phyloP scores from a whole-genome alignment of 2,888 invertebrate genomes.

The Arge pagana region DNA sequence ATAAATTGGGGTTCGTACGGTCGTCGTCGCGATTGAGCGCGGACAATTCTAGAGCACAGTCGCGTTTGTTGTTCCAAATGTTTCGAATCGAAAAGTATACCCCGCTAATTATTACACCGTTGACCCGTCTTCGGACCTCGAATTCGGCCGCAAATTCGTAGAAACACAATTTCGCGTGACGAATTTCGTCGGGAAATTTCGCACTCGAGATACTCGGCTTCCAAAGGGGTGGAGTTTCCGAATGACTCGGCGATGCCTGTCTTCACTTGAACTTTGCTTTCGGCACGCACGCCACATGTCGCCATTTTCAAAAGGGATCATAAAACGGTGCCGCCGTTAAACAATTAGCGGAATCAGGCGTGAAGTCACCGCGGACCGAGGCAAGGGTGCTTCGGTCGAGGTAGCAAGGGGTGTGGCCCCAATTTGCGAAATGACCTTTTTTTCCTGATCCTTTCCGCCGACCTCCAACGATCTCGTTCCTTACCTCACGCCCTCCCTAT shows the following conservation, averaged over 20 bases:
- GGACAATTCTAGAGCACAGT: too few relatives aligned
- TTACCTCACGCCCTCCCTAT: background rate
- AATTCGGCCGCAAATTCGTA: too few relatives aligned
- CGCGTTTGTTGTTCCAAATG: too few relatives aligned
- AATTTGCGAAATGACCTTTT: conserved; percentile 45
- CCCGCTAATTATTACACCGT: too few relatives aligned
- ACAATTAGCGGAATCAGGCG: conserved; percentile 46
- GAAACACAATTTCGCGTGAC: conserved; percentile 9
- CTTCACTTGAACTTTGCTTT: background rate
- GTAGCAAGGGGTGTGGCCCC: conserved; percentile 46
- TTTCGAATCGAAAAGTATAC: too few relatives aligned
- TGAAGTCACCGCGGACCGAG: conserved; percentile 39
- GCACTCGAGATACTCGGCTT: too few relatives aligned
- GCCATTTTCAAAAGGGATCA: conserved; percentile 9
- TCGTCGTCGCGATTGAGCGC: too few relatives aligned
- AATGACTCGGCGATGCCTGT: conserved; percentile 10
- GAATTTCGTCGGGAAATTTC: background rate
- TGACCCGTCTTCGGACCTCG: too few relatives aligned
- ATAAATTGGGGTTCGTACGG: too few relatives aligned
- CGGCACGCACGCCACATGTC: conserved; percentile 14
- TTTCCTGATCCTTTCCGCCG: background rate
- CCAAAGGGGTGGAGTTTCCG: conserved; percentile 11
- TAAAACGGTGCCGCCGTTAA: conserved; percentile 21
- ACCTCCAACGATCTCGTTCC: background rate
- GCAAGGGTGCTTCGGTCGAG: conserved; percentile 22